Percentiles rank a stretch among this genome's conserved stretches.
phyloP scores from a whole-genome alignment of 1,140 invertebrate species.

The Pararge aegeria region DNA sequence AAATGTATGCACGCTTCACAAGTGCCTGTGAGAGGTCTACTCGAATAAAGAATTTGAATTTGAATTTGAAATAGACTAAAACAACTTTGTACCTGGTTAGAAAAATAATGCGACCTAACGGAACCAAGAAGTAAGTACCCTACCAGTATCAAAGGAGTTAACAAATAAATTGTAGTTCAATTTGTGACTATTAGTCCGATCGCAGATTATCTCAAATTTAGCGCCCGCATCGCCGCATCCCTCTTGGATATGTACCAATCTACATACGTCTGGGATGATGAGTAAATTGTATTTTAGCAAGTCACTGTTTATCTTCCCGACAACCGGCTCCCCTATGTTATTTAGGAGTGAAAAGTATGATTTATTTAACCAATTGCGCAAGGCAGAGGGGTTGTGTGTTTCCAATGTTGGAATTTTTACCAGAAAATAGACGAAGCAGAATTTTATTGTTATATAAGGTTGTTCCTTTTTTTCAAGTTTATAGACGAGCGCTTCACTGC shows the following conservation, averaged over 20 bases:
- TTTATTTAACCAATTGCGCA: background rate
- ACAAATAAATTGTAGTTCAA: slow-evolving; percentile 10
- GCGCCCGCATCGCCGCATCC: slow-evolving; percentile 11
- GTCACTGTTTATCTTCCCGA: slow-evolving; percentile 3
- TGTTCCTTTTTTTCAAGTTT: too few relatives aligned
- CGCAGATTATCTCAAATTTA: slow-evolving; percentile 11
- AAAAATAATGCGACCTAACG: too few relatives aligned
- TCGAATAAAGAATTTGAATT: too few relatives aligned
- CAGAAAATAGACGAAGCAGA: too few relatives aligned
- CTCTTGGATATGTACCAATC: slow-evolving; percentile 5
- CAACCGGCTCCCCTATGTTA: background rate
- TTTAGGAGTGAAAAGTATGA: background rate
- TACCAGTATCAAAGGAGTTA: background rate
- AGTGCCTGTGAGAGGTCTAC: too few relatives aligned
- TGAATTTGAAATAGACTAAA: too few relatives aligned
- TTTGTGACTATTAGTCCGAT: background rate
- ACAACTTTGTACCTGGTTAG: too few relatives aligned
- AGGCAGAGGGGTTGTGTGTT: background rate
- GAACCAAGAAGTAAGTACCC: background rate
- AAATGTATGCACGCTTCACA: too few relatives aligned
- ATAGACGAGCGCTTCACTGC: too few relatives aligned
- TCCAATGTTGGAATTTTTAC: too few relatives aligned
- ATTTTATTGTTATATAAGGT: too few relatives aligned
- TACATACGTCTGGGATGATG: slow-evolving; percentile 7
- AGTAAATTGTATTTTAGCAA: slow-evolving; percentile 13